Conservation (phyloP, 2,888 invertebrate species). For the Disparrhopalites patrizii region DNA sequence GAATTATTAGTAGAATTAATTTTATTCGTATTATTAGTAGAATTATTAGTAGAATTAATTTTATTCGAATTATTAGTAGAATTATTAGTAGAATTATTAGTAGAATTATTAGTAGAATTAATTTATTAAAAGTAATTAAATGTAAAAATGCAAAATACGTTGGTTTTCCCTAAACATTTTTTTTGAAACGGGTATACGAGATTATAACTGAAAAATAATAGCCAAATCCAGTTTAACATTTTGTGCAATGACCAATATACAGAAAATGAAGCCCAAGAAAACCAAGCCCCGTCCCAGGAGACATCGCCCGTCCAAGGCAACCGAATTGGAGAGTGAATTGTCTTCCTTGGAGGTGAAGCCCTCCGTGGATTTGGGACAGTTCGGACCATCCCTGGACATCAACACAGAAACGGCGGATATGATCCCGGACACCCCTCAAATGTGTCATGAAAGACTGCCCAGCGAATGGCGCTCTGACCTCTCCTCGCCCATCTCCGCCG, state of each 20-base stretch:
- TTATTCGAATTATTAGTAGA: too few species aligned
- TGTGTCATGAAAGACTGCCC: background rate
- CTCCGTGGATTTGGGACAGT: background rate
- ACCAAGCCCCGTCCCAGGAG: background rate
- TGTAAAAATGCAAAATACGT: too few species aligned
- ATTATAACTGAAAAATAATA: too few species aligned
- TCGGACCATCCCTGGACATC: background rate
- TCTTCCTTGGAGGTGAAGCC: background rate
- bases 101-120: too few species aligned
- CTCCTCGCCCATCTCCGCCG: slow-evolving; percentile 27
- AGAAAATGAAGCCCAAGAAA: background rate
- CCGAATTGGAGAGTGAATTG: too few species aligned
- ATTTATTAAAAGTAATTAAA: too few species aligned
- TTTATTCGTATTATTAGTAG: too few species aligned
- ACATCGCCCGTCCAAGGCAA: background rate
- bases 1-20: too few species aligned
- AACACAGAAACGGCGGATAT: background rate
- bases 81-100: too few species aligned
- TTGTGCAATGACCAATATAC: background rate
- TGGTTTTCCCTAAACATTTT: too few species aligned
- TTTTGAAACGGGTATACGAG: too few species aligned
- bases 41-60: too few species aligned
- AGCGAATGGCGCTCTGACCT: background rate
- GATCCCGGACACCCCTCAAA: background rate
- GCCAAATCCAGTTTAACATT: background rate